Evolutionary conservation across 2,888 invertebrate genomes (phyloP).

Genomic region (Xylocampa areola): DNA sequence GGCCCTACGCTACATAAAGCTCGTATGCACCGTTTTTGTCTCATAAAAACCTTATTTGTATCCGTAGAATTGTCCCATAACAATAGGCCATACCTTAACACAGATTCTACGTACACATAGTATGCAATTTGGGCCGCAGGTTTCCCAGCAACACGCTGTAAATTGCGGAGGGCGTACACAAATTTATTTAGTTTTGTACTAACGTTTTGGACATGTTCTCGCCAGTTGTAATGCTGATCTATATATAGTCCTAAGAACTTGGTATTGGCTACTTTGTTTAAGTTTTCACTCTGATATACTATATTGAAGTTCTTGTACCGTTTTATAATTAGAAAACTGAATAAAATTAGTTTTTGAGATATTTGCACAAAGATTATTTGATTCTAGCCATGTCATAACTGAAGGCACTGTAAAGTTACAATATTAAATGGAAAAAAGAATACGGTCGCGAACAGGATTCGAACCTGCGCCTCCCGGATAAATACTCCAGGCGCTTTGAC

Average conservation of each 20-base stretch:
- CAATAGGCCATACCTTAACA: no score
- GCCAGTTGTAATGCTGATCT: background rate
- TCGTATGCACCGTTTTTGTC: no score
- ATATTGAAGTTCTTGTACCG: background rate
- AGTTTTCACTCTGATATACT: background rate
- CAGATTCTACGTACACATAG: background rate
- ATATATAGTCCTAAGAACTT: background rate
- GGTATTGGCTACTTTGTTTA: background rate
- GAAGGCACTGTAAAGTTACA: no score
- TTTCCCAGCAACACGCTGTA: background rate
- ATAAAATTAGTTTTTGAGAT: background rate
- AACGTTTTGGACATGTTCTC: background rate
- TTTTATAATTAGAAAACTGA: background rate
- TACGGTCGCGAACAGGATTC: no score
- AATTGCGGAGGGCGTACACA: background rate
- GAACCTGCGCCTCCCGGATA: no score
- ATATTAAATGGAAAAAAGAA: no score
- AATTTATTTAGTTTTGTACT: no score
- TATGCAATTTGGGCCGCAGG: background rate
- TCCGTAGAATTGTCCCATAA: no score
- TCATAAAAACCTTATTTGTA: no score
- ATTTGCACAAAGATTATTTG: background rate
- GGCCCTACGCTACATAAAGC: no score
- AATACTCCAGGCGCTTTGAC: no score
- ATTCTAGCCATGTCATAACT: slow-evolving; percentile 1